A percentile compares a stretch with the other conserved stretches of the same genome.
Evolutionary conservation across 2,797 vertebrate species (phyloP).

Genomic region (Mormyrops boulengeri): DNA sequence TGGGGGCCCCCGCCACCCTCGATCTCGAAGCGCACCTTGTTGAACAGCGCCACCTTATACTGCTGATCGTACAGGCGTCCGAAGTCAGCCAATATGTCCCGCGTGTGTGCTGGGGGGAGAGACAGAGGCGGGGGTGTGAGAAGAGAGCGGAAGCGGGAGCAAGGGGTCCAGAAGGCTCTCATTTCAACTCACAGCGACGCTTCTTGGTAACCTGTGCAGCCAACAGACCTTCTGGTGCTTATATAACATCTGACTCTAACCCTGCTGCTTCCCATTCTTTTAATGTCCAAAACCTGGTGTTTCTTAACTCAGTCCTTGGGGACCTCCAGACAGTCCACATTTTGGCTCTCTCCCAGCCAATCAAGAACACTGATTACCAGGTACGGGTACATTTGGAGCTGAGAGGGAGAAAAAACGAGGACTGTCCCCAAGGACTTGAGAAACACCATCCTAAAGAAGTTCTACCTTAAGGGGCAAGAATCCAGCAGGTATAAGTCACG

Average conservation of each 20-base stretch:
- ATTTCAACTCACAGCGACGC: neutral
- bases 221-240: neutral
- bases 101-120: slow-evolving; percentile 63
- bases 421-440: neutral
- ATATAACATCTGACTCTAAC: neutral
- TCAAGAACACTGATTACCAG: neutral
- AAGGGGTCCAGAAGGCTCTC: neutral
- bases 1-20: slow-evolving; percentile 76
- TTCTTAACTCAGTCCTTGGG: neutral
- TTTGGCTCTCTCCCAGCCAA: neutral
- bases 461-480: neutral
- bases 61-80: slow-evolving; percentile 73
- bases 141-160: neutral
- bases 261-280: neutral
- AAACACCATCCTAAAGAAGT: neutral
- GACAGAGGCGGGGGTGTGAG: too few species aligned
- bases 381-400: neutral
- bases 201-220: neutral
- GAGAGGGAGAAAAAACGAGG: neutral
- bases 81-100: slow-evolving; percentile 73
- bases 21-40: slow-evolving; percentile 83
- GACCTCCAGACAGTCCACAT: neutral
- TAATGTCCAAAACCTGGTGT: neutral
- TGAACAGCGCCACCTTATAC: slow-evolving; percentile 86
- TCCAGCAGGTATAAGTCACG: neutral